phyloP scores from a whole-genome alignment of 2,797 vertebrate species.

The Eremophila alpestris region DNA sequence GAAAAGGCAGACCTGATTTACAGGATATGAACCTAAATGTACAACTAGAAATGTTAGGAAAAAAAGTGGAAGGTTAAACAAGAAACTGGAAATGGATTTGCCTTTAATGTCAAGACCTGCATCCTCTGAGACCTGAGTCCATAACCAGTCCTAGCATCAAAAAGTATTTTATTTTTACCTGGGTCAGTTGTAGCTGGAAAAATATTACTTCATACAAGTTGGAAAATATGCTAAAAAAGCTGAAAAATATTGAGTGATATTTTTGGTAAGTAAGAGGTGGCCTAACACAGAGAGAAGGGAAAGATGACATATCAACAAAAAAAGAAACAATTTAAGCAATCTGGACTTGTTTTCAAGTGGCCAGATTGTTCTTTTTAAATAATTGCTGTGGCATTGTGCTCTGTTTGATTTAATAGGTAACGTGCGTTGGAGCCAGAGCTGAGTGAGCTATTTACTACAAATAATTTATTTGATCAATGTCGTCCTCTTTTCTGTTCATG shows the following conservation, averaged over 20 bases:
- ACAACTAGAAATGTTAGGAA: background rate
- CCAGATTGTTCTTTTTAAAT: background rate
- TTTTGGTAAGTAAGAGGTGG: background rate
- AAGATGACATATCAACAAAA: background rate
- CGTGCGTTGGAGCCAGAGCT: background rate
- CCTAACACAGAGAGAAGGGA: background rate
- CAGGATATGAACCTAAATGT: background rate
- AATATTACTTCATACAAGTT: background rate
- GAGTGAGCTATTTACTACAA: slow-evolving; percentile 21
- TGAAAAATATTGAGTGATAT: background rate
- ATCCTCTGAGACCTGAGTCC: background rate
- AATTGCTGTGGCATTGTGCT: background rate
- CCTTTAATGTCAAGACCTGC: background rate
- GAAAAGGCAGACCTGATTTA: background rate
- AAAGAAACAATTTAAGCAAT: background rate
- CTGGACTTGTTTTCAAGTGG: background rate
- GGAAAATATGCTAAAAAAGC: background rate
- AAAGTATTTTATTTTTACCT: background rate
- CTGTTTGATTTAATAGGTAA: slow-evolving; percentile 44
- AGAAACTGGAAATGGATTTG: background rate
- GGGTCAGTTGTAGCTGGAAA: background rate
- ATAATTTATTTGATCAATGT: slow-evolving; percentile 42
- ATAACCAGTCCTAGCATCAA: background rate
- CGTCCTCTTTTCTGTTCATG: background rate
- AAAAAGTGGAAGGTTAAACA: background rate